Conservation (phyloP, 2,888 invertebrate genomes). For the Phlogophora meticulosa region DNA sequence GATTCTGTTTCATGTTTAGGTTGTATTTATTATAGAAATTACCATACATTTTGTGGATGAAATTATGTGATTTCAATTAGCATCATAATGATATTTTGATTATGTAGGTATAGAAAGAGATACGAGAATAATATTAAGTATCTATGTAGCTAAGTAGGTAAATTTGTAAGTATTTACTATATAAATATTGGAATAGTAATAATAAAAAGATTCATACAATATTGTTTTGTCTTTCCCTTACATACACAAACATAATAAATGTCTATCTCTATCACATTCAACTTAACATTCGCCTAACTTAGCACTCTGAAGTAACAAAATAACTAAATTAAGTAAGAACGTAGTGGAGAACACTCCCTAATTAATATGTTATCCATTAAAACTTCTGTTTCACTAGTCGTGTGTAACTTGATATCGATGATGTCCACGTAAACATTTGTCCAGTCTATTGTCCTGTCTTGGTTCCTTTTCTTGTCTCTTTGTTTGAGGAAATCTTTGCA, state of each 20-base stretch:
- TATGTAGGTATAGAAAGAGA: neutral
- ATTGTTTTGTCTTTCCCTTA: slow-evolving; percentile 5
- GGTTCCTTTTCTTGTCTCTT: slow-evolving; percentile 15
- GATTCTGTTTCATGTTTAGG: neutral
- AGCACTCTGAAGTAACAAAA: slow-evolving; percentile 21
- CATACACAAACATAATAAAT: neutral
- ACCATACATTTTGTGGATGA: neutral
- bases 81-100: neutral
- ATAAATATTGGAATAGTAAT: neutral
- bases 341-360: slow-evolving; percentile 2
- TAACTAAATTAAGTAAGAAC: neutral
- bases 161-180: too few relatives aligned
- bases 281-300: neutral
- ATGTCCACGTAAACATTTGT: slow-evolving; percentile 1
- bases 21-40: neutral
- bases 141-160: neutral
- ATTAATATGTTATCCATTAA: slow-evolving; percentile 29
- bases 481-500: slow-evolving; percentile 38
- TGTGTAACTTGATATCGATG: slow-evolving; percentile 7
- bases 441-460: neutral
- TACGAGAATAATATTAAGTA: neutral
- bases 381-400: slow-evolving; percentile 19
- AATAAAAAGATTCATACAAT: neutral
- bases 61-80: neutral
- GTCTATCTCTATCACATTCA: neutral